Evolutionary conservation across 1,140 invertebrate genomes (phyloP).

Genomic region (Eurosta solidaginis): DNA sequence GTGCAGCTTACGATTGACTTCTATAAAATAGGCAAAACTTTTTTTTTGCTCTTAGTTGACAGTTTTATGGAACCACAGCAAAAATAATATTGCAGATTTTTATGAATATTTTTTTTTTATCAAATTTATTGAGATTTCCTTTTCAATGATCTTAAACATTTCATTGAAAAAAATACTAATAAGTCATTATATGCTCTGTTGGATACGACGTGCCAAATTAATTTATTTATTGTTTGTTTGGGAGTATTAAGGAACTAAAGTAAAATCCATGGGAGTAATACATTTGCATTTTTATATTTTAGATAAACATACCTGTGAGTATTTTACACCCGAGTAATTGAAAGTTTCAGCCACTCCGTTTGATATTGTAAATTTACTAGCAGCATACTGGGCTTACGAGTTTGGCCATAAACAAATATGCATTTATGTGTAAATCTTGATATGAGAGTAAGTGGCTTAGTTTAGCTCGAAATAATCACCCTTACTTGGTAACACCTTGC

Average conservation of each 20-base stretch:
- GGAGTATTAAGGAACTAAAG: background rate
- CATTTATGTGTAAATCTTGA: background rate
- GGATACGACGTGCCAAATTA: background rate
- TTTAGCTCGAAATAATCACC: no score
- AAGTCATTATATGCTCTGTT: background rate
- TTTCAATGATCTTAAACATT: no score
- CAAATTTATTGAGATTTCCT: no score
- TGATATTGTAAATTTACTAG: slow-evolving; percentile 1
- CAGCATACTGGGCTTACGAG: background rate
- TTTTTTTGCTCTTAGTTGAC: no score
- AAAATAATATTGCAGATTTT: no score
- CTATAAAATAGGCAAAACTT: no score
- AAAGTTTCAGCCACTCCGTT: background rate
- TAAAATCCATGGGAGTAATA: background rate
- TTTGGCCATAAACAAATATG: no score
- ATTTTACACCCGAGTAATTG: slow-evolving; percentile 26
- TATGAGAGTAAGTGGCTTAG: background rate
- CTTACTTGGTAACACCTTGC: no score
- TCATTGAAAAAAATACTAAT: background rate
- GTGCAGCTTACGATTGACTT: no score
- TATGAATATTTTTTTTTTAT: no score
- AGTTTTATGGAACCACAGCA: no score
- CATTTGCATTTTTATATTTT: background rate
- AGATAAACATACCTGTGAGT: background rate
- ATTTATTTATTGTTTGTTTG: slow-evolving; percentile 20